Evolutionary conservation across 1,140 invertebrate genomes (phyloP), one percentile per base, ranked within the genome.

Genomic region (Hermetia illucens): DNA sequence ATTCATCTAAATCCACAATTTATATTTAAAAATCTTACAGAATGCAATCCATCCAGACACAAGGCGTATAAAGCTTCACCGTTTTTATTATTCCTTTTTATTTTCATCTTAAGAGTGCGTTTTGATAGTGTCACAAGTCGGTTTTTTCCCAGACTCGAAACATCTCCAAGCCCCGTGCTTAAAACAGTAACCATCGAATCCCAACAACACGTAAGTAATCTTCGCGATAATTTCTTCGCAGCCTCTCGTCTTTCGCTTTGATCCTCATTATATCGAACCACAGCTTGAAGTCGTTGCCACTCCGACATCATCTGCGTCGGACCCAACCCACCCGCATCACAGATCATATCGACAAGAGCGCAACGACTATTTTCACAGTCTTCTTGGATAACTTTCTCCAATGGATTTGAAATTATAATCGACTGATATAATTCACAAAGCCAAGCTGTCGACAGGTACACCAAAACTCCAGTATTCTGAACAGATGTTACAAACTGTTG

Each of bases 401-500:
- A 60, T 3, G 92, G 61, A 53, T 87, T 84, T 36, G 69, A 75
- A 0, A 75, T 72, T 1, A 91, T 63, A 2, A 92, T 73, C 52
- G 82, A 82, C 48, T 89, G 83, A 57, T 93, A 93, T 1, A 95
- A 63, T 54, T 93, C 88, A 19, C 82, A 79, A 1, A 95, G 68
- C 89, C 90, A 95, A 1, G 82, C 82, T 0, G 85, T 80, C 4
- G 89, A 92, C 2, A 95, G 65, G 55, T 91, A 94, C 10, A 94
- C 80, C 10, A 94, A 58, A 5, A 94, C 80, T 4, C 89, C 90
- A 42, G 85, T 89, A 20, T 83, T 83, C 52, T 91, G 79, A 4
- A 94, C 80, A 48, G 88, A 80, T 55, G 90, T 85, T 2, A 93
- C 79, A 61, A 94, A 95, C 58, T 91, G 77, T 44, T 82, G 77